A percentile compares a stretch with the other conserved stretches of the same genome.
Evolutionary conservation across 2,797 vertebrate species (phyloP).

Genomic region (Gambusia yucatana): DNA sequence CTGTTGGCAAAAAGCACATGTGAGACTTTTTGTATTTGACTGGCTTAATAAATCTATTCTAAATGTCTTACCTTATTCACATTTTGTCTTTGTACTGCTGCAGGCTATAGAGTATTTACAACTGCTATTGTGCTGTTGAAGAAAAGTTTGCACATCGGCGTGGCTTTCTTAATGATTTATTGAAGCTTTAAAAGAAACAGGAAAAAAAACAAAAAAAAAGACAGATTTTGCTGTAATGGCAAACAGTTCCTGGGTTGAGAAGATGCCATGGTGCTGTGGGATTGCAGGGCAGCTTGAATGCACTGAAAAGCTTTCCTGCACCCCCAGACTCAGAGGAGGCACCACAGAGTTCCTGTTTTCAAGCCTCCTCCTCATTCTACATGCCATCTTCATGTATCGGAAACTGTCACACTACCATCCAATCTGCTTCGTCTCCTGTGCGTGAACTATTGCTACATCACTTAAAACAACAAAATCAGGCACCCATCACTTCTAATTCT

Average conservation of each 20-base stretch:
- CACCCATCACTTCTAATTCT: constrained; percentile 30
- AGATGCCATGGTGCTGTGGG: constrained; percentile 72
- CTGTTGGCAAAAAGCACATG: constrained; percentile 84
- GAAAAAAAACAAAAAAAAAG: constrained; percentile 20
- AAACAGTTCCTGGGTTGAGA: constrained; percentile 61
- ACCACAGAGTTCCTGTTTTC: constrained; percentile 88
- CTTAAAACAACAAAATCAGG: background rate
- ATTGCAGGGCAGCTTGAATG: constrained; percentile 86
- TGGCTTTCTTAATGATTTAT: constrained; percentile 72
- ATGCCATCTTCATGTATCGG: constrained; percentile 62
- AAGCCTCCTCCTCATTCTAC: constrained; percentile 88
- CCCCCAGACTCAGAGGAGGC: constrained; percentile 82
- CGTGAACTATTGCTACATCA: constrained; percentile 4
- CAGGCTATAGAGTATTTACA: background rate
- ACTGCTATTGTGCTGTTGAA: background rate
- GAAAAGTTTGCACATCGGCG: constrained; percentile 11
- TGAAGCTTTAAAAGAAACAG: constrained; percentile 36
- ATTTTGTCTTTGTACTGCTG: background rate
- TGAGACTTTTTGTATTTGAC: constrained; percentile 88
- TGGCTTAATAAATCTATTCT: constrained; percentile 88
- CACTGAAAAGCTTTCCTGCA: constrained; percentile 85
- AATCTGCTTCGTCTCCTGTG: background rate
- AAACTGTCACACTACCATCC: constrained; percentile 22
- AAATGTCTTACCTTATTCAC: constrained; percentile 70
- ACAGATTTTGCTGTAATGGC: constrained; percentile 20